Evolutionary conservation across 2,888 invertebrate genomes (phyloP).

Genomic region (Ceraclea dissimilis): DNA sequence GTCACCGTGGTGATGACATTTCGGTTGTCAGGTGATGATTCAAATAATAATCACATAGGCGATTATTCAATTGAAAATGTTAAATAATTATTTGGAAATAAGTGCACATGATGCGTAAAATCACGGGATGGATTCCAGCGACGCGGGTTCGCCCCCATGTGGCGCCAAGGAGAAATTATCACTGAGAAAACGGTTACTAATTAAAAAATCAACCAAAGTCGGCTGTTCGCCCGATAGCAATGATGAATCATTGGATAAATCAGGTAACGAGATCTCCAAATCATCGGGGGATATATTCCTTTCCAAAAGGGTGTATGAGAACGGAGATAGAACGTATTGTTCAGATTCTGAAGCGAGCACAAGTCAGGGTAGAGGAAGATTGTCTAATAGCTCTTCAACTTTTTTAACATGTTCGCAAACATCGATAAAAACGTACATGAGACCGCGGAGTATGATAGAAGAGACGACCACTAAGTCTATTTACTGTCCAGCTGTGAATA

Average conservation of each 20-base stretch:
- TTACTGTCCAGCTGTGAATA: constrained; percentile 16
- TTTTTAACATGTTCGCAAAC: constrained; percentile 12
- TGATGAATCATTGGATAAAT: constrained; percentile 7
- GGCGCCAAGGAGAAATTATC: constrained; percentile 42
- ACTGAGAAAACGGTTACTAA: constrained; percentile 44
- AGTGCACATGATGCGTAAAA: constrained; percentile 7
- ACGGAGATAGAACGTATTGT: constrained; percentile 17
- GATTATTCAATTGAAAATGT: background rate
- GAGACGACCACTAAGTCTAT: background rate
- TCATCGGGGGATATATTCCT: constrained; percentile 10
- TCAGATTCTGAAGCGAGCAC: constrained; percentile 22
- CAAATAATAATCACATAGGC: background rate
- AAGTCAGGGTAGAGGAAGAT: constrained; percentile 3
- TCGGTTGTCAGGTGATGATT: background rate
- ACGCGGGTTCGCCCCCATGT: constrained; percentile 13
- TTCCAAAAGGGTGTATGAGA: constrained; percentile 13
- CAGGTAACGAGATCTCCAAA: constrained; percentile 12
- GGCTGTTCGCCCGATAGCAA: constrained; percentile 43
- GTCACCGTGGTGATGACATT: background rate
- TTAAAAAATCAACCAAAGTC: constrained; percentile 48
- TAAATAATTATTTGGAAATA: background rate
- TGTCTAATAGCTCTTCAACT: constrained; percentile 14
- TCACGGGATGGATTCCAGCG: constrained; percentile 17
- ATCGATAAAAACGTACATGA: constrained; percentile 6
- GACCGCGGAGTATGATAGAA: constrained; percentile 23